These are phyloP conservation scores for Cerceris rybyensis DNA, from an alignment of 2,888 invertebrate genomes.

Conservation along the genomic window DNA sequence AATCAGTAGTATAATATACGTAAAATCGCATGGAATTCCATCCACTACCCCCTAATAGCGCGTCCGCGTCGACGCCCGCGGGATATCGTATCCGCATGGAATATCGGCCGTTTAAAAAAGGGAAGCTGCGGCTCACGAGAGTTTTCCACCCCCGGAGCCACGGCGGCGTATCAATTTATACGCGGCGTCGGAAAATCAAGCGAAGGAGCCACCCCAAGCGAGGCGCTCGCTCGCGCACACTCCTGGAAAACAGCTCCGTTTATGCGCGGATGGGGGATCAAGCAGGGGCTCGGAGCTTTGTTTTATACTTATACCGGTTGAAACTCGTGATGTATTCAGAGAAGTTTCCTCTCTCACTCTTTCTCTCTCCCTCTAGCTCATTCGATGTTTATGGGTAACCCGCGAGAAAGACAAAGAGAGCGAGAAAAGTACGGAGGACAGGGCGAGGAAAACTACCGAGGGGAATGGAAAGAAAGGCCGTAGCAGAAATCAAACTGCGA, in stretches of 20 bases:
- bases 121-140: conserved; percentile 52
- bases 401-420: conserved; percentile 29
- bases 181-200: conserved; percentile 74
- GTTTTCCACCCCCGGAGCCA: conserved; percentile 20
- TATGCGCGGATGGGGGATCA: conserved; percentile 54
- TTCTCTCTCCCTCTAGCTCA: too few species aligned
- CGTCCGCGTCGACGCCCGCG: conserved; percentile 44
- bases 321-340: conserved; percentile 74
- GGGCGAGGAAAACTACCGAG: conserved; percentile 52
- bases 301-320: conserved; percentile 77
- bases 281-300: conserved; percentile 63
- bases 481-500: conserved; percentile 76
- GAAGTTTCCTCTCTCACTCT: conserved; percentile 30
- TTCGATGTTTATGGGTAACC: too few species aligned
- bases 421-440: conserved; percentile 36
- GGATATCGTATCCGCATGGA: conserved; percentile 54
- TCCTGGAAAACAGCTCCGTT: conserved; percentile 68
- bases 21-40: conserved; percentile 49
- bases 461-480: conserved; percentile 43
- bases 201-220: conserved; percentile 69
- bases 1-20: conserved; percentile 25
- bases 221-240: conserved; percentile 23
- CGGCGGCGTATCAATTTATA: conserved; percentile 74
- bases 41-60: conserved; percentile 41
- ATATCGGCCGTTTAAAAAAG: conserved; percentile 61